Conservation (phyloP, 2,113 vertebrate species). For the Mesocricetus auratus region DNA sequence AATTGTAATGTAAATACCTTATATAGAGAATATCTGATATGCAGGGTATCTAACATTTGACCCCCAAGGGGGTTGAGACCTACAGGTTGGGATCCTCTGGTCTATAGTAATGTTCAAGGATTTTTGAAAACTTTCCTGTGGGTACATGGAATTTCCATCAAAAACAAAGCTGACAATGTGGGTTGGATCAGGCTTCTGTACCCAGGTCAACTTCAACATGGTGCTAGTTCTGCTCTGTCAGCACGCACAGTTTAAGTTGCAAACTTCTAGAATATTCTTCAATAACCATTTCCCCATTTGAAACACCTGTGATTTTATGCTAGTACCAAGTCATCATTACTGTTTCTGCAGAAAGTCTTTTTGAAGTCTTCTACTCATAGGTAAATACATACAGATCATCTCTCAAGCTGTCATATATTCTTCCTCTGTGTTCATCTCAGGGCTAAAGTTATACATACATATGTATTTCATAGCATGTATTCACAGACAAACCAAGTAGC, state of each 20-base stretch:
- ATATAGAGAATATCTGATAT: not conserved
- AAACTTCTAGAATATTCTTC: not conserved
- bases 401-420: not conserved
- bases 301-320: not conserved
- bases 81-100: not conserved
- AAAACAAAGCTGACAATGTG: not conserved
- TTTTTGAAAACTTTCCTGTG: not conserved
- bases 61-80: not conserved
- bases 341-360: not conserved
- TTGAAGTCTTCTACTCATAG: not conserved
- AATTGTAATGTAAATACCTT: not conserved
- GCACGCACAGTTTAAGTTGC: not conserved
- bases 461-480: not conserved
- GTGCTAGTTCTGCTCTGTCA: not conserved
- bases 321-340: not conserved
- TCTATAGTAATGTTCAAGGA: not conserved
- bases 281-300: not conserved
- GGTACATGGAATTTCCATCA: not conserved
- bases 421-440: not conserved
- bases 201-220: not conserved
- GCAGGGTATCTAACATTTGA: too few relatives aligned
- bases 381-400: not conserved
- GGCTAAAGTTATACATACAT: not conserved
- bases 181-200: not conserved
- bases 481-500: not conserved